A percentile compares a stretch with the other conserved stretches of the same genome.
Evolutionary conservation across 2,797 vertebrate genomes (phyloP).

Genomic region (Rousettus madagascariensis): DNA sequence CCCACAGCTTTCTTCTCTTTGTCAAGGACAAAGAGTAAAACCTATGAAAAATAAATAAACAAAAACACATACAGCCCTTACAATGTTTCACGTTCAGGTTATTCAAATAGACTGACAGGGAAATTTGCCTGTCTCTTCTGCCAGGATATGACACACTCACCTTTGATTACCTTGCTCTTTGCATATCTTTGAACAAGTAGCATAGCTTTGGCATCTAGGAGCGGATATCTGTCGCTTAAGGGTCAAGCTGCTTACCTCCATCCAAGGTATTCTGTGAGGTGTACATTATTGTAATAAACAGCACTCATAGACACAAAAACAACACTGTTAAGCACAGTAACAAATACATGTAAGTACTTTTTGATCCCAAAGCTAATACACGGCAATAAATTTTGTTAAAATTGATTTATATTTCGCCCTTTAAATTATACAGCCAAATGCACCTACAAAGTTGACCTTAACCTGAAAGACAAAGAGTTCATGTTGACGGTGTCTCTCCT

Average conservation of each 20-base stretch:
- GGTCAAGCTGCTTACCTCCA: background rate
- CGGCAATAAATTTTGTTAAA: background rate
- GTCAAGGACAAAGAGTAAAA: conserved; percentile 11
- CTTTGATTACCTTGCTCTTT: background rate
- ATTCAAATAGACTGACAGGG: background rate
- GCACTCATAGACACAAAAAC: background rate
- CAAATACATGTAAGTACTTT: background rate
- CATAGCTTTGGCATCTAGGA: background rate
- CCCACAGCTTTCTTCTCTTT: background rate
- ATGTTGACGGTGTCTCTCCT: accelerated
- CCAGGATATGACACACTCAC: background rate
- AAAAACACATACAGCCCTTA: background rate
- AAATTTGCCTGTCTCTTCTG: background rate
- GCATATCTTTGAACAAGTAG: background rate
- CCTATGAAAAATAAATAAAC: background rate
- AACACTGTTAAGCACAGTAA: background rate
- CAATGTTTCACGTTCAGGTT: background rate
- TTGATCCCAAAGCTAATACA: background rate
- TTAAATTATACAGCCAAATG: background rate
- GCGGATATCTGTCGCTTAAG: background rate
- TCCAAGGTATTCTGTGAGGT: background rate
- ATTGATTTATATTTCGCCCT: background rate
- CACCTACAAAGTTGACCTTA: background rate
- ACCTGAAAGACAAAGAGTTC: background rate
- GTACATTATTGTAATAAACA: background rate